Conservation (phyloP, 2,888 invertebrate genomes). For the Caradrina kadenii region DNA sequence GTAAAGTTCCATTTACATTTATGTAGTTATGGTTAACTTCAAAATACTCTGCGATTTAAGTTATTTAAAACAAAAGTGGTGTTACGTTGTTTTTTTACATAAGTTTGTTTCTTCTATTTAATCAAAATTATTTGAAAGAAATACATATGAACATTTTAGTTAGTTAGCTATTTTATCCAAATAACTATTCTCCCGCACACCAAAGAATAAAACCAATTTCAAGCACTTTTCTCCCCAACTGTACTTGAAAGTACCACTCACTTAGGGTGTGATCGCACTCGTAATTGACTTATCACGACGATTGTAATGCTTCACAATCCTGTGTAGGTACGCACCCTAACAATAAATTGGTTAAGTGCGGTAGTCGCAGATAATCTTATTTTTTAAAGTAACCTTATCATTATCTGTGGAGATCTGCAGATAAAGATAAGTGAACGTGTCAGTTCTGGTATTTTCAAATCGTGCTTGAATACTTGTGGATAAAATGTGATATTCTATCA, state of each 20-base stretch:
- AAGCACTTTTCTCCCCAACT: conserved; percentile 60
- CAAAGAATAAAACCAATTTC: neutral
- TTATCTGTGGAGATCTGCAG: conserved; percentile 9
- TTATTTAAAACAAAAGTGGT: neutral
- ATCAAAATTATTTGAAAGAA: too few species aligned
- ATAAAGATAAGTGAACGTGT: neutral
- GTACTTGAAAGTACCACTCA: conserved; percentile 69
- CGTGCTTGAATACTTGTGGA: neutral
- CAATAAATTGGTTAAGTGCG: conserved; percentile 81
- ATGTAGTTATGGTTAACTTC: neutral
- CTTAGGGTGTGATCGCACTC: conserved; percentile 82
- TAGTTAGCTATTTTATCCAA: too few species aligned
- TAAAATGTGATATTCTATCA: too few species aligned
- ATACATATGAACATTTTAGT: too few species aligned
- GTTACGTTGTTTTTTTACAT: too few species aligned
- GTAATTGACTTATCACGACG: conserved; percentile 88
- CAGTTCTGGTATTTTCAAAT: neutral
- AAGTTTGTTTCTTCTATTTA: too few species aligned
- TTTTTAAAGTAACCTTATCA: conserved; percentile 63
- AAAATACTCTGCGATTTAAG: neutral
- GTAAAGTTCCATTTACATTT: too few species aligned
- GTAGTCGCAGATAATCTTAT: conserved; percentile 71
- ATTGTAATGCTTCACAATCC: conserved; percentile 74
- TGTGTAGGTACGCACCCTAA: conserved; percentile 70
- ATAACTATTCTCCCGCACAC: too few species aligned